Percentiles rank a stretch among this genome's conserved stretches.
Conservation (phyloP, 2,888 invertebrate species). For the Leucozona laternaria region DNA sequence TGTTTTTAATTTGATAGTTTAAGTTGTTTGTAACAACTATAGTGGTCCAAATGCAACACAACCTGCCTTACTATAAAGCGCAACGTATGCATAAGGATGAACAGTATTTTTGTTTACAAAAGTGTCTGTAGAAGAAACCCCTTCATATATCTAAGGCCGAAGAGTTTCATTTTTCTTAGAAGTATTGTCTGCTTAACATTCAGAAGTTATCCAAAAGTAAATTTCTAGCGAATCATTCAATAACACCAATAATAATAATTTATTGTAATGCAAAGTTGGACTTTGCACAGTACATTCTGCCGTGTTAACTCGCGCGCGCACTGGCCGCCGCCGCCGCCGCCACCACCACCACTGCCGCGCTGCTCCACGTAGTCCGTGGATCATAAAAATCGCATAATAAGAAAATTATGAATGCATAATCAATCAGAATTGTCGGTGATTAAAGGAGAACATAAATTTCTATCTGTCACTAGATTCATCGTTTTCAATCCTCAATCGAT, state of each 20-base stretch:
- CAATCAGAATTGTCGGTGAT: slow-evolving; percentile 78
- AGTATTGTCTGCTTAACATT: slow-evolving; percentile 11
- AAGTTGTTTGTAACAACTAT: neutral
- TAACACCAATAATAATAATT: neutral
- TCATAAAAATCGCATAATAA: slow-evolving; percentile 77
- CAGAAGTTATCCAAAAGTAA: slow-evolving; percentile 13
- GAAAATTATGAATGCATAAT: slow-evolving; percentile 78
- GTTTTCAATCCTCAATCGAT: slow-evolving; percentile 54
- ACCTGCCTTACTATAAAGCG: neutral
- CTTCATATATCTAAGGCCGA: neutral
- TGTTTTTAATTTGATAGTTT: no score
- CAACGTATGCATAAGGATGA: neutral
- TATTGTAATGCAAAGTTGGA: slow-evolving; percentile 45
- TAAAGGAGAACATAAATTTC: slow-evolving; percentile 78
- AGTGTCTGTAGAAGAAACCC: neutral
- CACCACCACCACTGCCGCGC: neutral
- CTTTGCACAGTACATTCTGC: slow-evolving; percentile 40
- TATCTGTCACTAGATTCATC: slow-evolving; percentile 76
- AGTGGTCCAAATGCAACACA: neutral
- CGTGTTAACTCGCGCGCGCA: slow-evolving; percentile 10
- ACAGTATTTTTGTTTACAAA: neutral
- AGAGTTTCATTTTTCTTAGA: neutral
- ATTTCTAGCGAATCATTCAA: slow-evolving; percentile 22
- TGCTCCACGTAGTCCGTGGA: slow-evolving; percentile 39
- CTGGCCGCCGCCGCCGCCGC: neutral